phyloP scores from a whole-genome alignment of 2,113 vertebrate genomes.

The Hemicordylus capensis region DNA sequence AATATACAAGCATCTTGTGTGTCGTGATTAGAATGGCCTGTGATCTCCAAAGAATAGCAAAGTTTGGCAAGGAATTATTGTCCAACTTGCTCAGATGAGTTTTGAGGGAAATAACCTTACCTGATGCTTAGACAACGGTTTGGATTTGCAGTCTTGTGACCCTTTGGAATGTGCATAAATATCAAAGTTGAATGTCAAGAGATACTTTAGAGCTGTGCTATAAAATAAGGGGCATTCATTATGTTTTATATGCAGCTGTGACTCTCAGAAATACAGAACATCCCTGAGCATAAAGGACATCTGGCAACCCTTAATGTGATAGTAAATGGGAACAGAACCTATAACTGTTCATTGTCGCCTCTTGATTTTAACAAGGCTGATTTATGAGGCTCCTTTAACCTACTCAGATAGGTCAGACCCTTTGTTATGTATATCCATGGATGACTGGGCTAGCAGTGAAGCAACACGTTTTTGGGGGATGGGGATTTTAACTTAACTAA shows the following conservation, averaged over 20 bases:
- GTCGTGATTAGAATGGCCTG: neutral
- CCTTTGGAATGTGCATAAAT: too few relatives aligned
- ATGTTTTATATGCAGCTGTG: conserved; percentile 1
- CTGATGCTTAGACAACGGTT: conserved; percentile 13
- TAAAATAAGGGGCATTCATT: neutral
- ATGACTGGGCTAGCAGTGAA: neutral
- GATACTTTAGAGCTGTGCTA: neutral
- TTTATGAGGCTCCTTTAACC: neutral
- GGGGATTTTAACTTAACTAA: neutral
- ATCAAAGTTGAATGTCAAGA: too few relatives aligned
- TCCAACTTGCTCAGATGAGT: conserved; percentile 17
- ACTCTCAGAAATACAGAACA: neutral
- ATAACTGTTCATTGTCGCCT: neutral
- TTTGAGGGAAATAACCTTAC: neutral
- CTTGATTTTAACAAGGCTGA: neutral
- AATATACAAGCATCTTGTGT: neutral
- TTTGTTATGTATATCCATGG: neutral
- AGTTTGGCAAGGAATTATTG: neutral
- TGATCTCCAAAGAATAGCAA: neutral
- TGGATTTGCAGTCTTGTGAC: too few relatives aligned
- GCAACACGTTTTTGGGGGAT: neutral
- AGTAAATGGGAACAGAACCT: neutral
- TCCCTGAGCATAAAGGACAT: neutral
- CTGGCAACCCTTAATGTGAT: neutral
- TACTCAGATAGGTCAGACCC: neutral